Conservation (phyloP, 2,113 vertebrate genomes). For the Irena cyanogastra region DNA sequence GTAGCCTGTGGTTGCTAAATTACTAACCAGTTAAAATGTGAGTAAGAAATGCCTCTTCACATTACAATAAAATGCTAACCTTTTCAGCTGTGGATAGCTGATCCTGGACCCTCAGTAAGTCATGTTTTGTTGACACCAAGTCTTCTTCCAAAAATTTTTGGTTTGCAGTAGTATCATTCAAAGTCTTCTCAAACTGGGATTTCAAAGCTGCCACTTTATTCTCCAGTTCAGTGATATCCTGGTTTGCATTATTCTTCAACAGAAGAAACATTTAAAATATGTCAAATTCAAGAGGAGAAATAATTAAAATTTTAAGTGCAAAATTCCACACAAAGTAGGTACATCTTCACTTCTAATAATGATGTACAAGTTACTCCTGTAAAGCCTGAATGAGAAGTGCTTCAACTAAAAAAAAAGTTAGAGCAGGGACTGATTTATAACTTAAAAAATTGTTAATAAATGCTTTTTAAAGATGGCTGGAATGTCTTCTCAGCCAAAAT, state of each 20-base stretch:
- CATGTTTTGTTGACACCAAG: constrained; percentile 86
- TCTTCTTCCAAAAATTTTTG: constrained; percentile 88
- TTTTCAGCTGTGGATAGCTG: constrained; percentile 90
- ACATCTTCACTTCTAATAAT: not conserved
- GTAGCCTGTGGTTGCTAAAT: not conserved
- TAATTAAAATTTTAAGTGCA: not conserved
- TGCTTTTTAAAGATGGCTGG: not conserved
- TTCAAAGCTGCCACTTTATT: constrained; percentile 83
- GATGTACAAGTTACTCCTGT: not conserved
- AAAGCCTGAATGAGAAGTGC: not conserved
- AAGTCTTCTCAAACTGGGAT: constrained; percentile 85
- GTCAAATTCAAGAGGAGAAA: not conserved
- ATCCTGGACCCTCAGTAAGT: constrained; percentile 88
- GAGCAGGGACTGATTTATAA: not conserved
- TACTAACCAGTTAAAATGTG: not conserved
- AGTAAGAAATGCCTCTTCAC: not conserved
- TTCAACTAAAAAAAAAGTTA: not conserved
- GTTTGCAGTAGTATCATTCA: constrained; percentile 77
- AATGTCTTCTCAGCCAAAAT: not conserved
- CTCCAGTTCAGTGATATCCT: constrained; percentile 84
- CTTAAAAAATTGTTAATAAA: not conserved
- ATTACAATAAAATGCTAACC: constrained; percentile 65
- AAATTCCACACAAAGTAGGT: not conserved
- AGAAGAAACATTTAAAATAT: not conserved
- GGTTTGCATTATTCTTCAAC: constrained; percentile 66